A percentile compares a stretch with the other conserved stretches of the same genome.
phyloP scores from a whole-genome alignment of 2,113 vertebrate species.

The Nyctereutes procyonoides region DNA sequence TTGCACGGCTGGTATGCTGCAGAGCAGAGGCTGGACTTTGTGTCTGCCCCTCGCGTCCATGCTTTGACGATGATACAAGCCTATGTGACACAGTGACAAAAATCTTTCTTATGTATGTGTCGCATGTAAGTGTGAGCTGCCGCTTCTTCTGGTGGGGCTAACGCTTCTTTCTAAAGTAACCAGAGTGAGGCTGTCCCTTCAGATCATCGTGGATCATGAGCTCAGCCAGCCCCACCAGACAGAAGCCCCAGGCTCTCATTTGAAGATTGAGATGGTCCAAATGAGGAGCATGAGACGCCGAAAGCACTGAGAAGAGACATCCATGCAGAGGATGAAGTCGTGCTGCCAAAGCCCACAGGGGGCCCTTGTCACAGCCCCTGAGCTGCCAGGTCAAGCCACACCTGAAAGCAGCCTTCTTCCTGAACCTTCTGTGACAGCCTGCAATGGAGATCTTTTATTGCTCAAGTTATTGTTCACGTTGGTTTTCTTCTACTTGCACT shows the following conservation, averaged over 20 bases:
- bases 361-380: accelerated
- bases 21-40: not conserved
- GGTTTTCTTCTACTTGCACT: not conserved
- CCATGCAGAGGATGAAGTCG: too few species aligned
- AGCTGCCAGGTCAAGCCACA: not conserved
- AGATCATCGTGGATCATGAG: not conserved
- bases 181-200: accelerated
- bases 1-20: too few species aligned
- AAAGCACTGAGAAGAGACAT: not conserved
- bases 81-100: not conserved
- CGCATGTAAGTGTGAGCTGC: not conserved
- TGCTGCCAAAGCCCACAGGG: not conserved
- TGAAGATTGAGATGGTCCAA: not conserved
- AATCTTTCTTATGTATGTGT: not conserved
- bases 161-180: not conserved
- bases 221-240: not conserved
- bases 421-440: not conserved
- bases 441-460: not conserved
- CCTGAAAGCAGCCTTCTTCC: not conserved
- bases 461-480: accelerated
- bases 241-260: not conserved
- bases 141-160: too few species aligned
- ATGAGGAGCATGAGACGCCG: accelerated
- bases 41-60: not conserved
- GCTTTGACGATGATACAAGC: not conserved